Evolutionary conservation across 2,797 vertebrate genomes (phyloP), one percentile per base, ranked within the genome.

Genomic region (Phyllotis vaccarum): DNA sequence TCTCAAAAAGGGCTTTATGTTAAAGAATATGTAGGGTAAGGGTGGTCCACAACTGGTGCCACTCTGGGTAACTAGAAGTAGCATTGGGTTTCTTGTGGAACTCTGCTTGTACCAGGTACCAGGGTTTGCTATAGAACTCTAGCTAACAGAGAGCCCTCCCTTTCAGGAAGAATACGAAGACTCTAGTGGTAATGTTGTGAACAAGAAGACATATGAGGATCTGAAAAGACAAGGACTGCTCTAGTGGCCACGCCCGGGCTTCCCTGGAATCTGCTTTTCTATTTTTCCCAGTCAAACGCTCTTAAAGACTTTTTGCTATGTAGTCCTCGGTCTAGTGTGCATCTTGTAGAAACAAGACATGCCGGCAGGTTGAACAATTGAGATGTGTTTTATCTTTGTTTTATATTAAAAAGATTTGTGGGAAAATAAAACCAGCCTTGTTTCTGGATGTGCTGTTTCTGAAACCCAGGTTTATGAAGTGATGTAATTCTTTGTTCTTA

Each of bases 131-230:
- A 5, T 70, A 66, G 74, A 66, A 10, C 11, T 46, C 40, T 62
- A 70, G 58, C 86, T 97, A 96, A 97, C 43, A 95, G 17, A 95
- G 17, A 64, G 14, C 81, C 64, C 0, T 0, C 96, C 96, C 82
- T 1, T 98, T 98, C 97, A 99, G 99, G 99, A 99, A 97, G 99
- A 99, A 90, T 99, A 99, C 0, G 99, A 99, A 97, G 99, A 99
- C 98, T 99, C 99, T 19, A 99, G 99, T 17, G 99, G 99, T 76
- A 99, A 99, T 0, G 99, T 99, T 95, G 99, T 99, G 95, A 99
- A 99, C 97, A 99, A 99, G 98, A 99, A 99, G 98, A 99, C 99
- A 0, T 99, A 99, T 0, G 99, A 99, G 98, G 99, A 99, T 98
- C 97, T 99, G 98, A 99, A 99, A 98, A 99, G 99, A 90, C 99